phyloP scores from a whole-genome alignment of 2,113 vertebrate genomes.

The Thunnus maccoyii region DNA sequence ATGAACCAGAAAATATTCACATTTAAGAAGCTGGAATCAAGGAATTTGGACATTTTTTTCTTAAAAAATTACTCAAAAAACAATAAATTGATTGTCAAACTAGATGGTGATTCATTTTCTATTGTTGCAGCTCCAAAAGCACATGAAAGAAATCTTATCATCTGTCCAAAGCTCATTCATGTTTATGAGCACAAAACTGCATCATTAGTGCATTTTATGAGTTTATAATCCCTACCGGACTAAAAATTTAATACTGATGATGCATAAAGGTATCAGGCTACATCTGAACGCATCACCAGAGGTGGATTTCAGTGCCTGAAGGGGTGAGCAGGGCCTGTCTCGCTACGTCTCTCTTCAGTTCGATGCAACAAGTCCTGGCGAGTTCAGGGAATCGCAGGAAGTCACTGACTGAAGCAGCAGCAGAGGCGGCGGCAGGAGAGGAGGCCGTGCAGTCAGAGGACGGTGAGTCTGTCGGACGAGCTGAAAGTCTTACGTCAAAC shows the following conservation, averaged over 20 bases:
- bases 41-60: too few relatives aligned
- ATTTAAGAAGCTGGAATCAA: too few relatives aligned
- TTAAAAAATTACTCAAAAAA: too few relatives aligned
- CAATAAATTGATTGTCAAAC: too few relatives aligned
- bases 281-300: constrained; percentile 17
- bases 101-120: not conserved
- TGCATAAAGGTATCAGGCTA: not conserved
- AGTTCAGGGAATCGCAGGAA: constrained; percentile 38
- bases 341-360: not conserved
- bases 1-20: too few relatives aligned
- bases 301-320: constrained; percentile 33
- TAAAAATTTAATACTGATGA: not conserved
- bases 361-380: constrained; percentile 57
- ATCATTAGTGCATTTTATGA: not conserved
- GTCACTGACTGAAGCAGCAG: not conserved
- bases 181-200: too few relatives aligned
- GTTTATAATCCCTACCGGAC: not conserved
- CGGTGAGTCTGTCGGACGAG: not conserved
- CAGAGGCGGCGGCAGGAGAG: constrained; percentile 3
- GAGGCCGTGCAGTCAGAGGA: too few relatives aligned
- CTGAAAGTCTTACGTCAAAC: too few relatives aligned
- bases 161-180: too few relatives aligned
- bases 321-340: constrained; percentile 11
- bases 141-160: too few relatives aligned
- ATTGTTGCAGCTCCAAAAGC: too few relatives aligned